Conservation (phyloP, 2,797 vertebrate genomes). For the Sibirionetta formosa region DNA sequence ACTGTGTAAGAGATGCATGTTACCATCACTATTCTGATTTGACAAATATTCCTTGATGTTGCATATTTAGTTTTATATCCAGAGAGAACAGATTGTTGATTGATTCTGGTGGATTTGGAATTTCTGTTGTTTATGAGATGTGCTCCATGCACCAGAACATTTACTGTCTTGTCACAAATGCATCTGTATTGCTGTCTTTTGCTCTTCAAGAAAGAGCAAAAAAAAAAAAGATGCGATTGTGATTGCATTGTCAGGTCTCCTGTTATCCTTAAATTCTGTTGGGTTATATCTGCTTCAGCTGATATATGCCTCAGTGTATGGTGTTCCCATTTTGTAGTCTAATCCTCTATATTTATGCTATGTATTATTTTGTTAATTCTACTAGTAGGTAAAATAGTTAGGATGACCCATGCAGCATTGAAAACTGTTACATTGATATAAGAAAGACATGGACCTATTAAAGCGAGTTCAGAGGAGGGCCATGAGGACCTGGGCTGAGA, state of each 20-base stretch:
- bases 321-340: neutral
- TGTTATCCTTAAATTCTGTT: neutral
- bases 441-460: too few species aligned
- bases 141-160: neutral
- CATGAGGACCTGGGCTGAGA: too few species aligned
- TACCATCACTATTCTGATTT: neutral
- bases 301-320: neutral
- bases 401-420: neutral
- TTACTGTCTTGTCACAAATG: neutral
- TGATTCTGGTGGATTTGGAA: neutral
- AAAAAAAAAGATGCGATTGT: neutral
- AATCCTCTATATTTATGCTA: neutral
- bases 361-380: neutral
- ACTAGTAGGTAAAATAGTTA: neutral
- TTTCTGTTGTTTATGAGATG: neutral
- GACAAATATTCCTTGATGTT: neutral
- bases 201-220: neutral
- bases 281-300: neutral
- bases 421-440: neutral
- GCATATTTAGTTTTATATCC: neutral
- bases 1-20: accelerated
- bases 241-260: neutral
- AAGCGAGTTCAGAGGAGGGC: too few species aligned
- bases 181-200: neutral
- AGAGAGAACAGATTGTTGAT: neutral